Percentiles rank a stretch among this genome's conserved stretches.
Conservation (phyloP, 2,797 vertebrate species). For the Cygnus olor region DNA sequence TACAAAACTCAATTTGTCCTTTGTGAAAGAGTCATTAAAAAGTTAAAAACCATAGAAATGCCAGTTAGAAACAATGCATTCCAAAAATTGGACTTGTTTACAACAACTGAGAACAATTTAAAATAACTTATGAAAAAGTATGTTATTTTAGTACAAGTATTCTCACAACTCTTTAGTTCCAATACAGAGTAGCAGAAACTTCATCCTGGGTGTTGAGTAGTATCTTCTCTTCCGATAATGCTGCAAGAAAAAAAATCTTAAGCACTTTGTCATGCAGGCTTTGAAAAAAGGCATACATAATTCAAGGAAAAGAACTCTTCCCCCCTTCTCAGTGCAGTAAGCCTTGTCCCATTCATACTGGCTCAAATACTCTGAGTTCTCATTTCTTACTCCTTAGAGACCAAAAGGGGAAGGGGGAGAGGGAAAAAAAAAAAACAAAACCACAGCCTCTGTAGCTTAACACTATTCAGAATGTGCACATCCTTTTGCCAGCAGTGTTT, state of each 20-base stretch:
- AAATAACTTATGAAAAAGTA: conserved; percentile 78
- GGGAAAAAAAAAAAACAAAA: neutral
- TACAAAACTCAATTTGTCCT: conserved; percentile 80
- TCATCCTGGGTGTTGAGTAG: conserved; percentile 45
- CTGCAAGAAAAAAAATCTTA: conserved; percentile 26
- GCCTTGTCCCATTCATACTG: neutral
- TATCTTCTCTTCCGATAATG: conserved; percentile 39
- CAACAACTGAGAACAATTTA: conserved; percentile 69
- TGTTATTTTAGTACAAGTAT: conserved; percentile 41
- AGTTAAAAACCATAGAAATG: conserved; percentile 84
- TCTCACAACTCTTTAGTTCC: conserved; percentile 68
- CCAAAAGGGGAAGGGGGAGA: neutral
- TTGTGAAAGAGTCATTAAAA: conserved; percentile 80
- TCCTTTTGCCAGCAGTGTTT: neutral
- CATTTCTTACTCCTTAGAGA: neutral
- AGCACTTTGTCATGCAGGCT: neutral
- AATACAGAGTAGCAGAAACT: conserved; percentile 49
- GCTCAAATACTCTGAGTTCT: neutral
- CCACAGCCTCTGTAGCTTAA: neutral
- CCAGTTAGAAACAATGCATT: conserved; percentile 78
- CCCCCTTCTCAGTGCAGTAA: neutral
- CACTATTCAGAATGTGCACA: neutral
- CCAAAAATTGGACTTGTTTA: conserved; percentile 76
- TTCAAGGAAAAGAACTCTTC: neutral
- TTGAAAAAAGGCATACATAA: neutral